phyloP scores from a whole-genome alignment of 2,888 invertebrate genomes.

The Drosophila cognata region DNA sequence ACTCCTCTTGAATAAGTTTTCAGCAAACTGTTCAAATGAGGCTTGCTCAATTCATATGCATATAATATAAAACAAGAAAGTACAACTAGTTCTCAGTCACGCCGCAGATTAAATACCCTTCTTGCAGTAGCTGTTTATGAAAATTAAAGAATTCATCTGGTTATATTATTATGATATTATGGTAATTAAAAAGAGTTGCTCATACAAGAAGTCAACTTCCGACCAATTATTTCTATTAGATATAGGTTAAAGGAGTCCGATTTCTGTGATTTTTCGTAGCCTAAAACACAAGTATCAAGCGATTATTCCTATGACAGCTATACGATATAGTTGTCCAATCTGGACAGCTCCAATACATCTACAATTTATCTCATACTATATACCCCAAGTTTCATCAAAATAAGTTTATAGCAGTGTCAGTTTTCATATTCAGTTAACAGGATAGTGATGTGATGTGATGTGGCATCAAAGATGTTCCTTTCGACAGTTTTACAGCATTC shows the following conservation, averaged over 20 bases:
- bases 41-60: conserved; percentile 38
- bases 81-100: too few species aligned
- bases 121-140: not conserved
- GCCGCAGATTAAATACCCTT: not conserved
- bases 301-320: not conserved
- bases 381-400: not conserved
- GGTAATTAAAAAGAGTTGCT: too few species aligned
- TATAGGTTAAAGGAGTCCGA: not conserved
- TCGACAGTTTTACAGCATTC: not conserved
- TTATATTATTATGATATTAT: not conserved
- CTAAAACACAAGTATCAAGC: not conserved
- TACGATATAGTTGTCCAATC: not conserved
- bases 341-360: not conserved
- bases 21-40: conserved; percentile 36
- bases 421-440: not conserved
- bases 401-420: not conserved
- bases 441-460: not conserved
- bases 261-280: too few species aligned
- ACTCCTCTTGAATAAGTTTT: conserved; percentile 10
- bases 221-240: not conserved
- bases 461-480: not conserved
- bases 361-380: not conserved
- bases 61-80: conserved; percentile 2
- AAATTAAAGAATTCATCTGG: not conserved
- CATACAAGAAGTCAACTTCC: not conserved